Evolutionary conservation across 2,113 vertebrate genomes (phyloP), one percentile per base, ranked within the genome.

Genomic region (Platycercus adscitus): DNA sequence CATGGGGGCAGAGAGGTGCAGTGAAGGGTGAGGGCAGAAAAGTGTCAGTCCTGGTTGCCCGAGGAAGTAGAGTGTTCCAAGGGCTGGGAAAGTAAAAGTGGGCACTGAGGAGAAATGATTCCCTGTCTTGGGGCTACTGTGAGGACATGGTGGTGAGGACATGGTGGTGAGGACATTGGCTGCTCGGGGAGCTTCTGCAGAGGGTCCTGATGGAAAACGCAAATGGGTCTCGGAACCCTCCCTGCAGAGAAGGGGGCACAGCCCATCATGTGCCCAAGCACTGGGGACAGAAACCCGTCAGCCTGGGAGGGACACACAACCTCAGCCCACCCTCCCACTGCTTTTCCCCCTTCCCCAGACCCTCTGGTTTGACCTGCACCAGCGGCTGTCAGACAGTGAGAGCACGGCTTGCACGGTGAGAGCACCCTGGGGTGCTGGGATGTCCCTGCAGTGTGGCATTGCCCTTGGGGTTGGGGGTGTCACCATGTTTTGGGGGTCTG

Each of bases 281-380:
- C 24, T 69, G 28, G n/a, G 76, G 26, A 70, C 77, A 78, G n/a
- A 66, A 53, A 28, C 8, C 8, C 31, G 2, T 41, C 2, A 1
- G 35, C 24, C n/a, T 49, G 31, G 11, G 31, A 63, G 28, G 52
- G 29, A 31, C 37, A 43, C 0, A 0, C 37, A 66, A 31, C 68
- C 64, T 43, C 58, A 56, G n/a, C 37, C 24, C 12, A 20, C 4
- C 7, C 16, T 4, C 5, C 15, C 1, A 1, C 35, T 50, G 37
- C 43, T 71, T 18, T 5, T 39, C 66, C 92, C 46, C 41, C 87
- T 96, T 86, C 91, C 97, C 88, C 98, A 99, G 99, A 99, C 99
- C 7, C 98, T 99, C 81, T 99, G 98, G 98, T 98, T 99, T 94
- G 99, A 99, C 97, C 98, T 99, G 97, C 99, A 99, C 96, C 99